Conservation (phyloP, 2,113 vertebrate genomes). For the Leptobrachium leishanense region DNA sequence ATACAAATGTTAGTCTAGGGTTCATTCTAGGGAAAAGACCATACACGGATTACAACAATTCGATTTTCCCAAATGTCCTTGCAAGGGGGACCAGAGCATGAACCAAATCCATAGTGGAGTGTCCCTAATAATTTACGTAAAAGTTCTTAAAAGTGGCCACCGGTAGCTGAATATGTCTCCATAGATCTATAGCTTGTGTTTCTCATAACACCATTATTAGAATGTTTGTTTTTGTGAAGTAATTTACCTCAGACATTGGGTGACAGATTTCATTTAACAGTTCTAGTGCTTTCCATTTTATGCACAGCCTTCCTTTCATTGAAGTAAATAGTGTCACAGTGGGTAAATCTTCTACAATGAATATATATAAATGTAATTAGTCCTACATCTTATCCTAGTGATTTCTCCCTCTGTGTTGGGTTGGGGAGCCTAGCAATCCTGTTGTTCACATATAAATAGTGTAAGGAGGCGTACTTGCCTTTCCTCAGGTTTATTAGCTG, state of each 20-base stretch:
- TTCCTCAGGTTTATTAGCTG: conserved; percentile 3
- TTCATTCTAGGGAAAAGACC: too few relatives aligned
- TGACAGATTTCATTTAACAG: neutral
- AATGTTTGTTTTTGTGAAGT: too few relatives aligned
- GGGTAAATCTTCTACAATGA: neutral
- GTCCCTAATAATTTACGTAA: too few relatives aligned
- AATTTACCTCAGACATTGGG: neutral
- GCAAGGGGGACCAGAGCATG: too few relatives aligned
- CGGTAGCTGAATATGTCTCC: too few relatives aligned
- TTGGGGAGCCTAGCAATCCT: neutral
- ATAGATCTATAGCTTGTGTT: too few relatives aligned
- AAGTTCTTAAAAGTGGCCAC: too few relatives aligned
- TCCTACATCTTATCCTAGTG: neutral
- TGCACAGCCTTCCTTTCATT: neutral
- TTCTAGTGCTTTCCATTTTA: neutral
- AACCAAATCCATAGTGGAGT: too few relatives aligned
- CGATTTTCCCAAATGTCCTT: too few relatives aligned
- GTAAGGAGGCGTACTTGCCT: neutral
- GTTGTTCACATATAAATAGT: neutral
- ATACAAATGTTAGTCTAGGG: too few relatives aligned
- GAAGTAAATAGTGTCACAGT: neutral
- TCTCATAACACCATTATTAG: too few relatives aligned
- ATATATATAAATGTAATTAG: neutral
- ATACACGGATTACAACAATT: too few relatives aligned
- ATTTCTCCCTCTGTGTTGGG: neutral